Percentiles rank a stretch among this genome's conserved stretches.
These are phyloP conservation scores for Drosophila melanogaster DNA, from an alignment of 1,140 invertebrate species.

Conservation along the genomic window DNA sequence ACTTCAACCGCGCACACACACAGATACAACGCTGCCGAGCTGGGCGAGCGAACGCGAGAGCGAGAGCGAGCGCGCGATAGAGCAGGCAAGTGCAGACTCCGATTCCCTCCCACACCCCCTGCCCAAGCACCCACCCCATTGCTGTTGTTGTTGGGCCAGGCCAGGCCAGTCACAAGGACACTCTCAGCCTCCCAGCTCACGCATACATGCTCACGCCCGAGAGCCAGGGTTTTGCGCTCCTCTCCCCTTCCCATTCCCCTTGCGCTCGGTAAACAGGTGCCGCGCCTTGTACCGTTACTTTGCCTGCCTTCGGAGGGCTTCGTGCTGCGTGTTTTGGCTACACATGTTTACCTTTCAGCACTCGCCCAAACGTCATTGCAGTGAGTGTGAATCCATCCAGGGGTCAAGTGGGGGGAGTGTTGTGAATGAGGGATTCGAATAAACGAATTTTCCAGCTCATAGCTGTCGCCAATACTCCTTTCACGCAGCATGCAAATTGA, in stretches of 20 bases:
- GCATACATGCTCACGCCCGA: constrained; percentile 25
- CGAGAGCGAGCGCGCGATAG: constrained; percentile 19
- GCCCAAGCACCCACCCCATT: constrained; percentile 5
- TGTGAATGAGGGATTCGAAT: constrained; percentile 5
- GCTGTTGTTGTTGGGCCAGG: constrained; percentile 62
- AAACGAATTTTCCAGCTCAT: background rate
- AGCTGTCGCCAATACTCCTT: background rate
- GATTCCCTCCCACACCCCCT: constrained; percentile 7
- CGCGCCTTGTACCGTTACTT: constrained; percentile 55
- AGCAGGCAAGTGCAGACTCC: constrained; percentile 70
- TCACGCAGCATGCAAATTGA: no score
- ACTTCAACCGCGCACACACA: constrained; percentile 32
- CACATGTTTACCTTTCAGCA: constrained; percentile 51
- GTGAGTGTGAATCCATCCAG: background rate
- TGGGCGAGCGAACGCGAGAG: constrained; percentile 21
- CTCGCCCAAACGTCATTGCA: constrained; percentile 14
- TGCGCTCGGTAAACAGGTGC: constrained; percentile 64
- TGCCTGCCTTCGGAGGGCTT: background rate
- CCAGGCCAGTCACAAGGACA: constrained; percentile 76
- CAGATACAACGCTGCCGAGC: constrained; percentile 11
- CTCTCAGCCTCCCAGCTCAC: constrained; percentile 47
- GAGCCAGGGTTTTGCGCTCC: constrained; percentile 37
- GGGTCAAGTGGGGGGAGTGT: background rate
- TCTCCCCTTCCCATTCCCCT: constrained; percentile 7
- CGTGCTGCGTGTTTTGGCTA: constrained; percentile 45